These are phyloP conservation scores for Acleris cristana DNA, from an alignment of 2,888 invertebrate species.

Conservation along the genomic window DNA sequence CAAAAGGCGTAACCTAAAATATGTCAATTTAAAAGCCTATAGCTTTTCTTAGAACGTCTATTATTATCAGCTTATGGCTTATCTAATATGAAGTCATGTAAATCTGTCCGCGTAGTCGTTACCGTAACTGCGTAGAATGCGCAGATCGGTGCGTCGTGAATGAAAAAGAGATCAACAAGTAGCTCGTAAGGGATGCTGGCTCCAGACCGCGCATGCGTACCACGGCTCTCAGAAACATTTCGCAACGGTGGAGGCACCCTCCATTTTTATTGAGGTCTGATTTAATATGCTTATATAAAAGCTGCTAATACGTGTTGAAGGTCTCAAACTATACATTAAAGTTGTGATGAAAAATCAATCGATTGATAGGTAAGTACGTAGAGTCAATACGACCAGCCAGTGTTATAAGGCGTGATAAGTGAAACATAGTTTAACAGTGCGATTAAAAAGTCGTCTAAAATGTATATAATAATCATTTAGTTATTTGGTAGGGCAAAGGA, in stretches of 20 bases:
- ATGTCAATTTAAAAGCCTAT: no score
- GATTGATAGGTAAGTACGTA: no score
- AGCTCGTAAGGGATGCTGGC: slow-evolving; percentile 52
- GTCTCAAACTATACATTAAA: no score
- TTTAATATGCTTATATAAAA: not conserved
- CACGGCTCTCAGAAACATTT: slow-evolving; percentile 44
- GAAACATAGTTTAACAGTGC: no score
- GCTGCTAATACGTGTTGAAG: no score
- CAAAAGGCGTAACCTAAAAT: no score
- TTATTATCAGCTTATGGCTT: slow-evolving; percentile 4
- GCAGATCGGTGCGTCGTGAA: slow-evolving; percentile 70
- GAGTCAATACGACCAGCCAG: no score
- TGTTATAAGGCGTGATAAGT: no score
- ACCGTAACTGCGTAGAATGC: slow-evolving; percentile 66
- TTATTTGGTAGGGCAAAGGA: no score
- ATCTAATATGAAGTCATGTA: slow-evolving; percentile 26
- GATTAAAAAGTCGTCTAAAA: no score
- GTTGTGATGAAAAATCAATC: no score
- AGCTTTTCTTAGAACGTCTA: not conserved
- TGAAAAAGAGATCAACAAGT: slow-evolving; percentile 79
- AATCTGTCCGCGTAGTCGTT: slow-evolving; percentile 15
- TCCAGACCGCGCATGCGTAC: slow-evolving; percentile 60
- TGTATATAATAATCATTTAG: no score
- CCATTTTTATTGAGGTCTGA: slow-evolving; percentile 15
- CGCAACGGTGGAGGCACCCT: slow-evolving; percentile 59